Percentiles rank a stretch among this genome's conserved stretches.
These are phyloP conservation scores for Platalea minor DNA, from an alignment of 2,797 vertebrate species.

Conservation along the genomic window DNA sequence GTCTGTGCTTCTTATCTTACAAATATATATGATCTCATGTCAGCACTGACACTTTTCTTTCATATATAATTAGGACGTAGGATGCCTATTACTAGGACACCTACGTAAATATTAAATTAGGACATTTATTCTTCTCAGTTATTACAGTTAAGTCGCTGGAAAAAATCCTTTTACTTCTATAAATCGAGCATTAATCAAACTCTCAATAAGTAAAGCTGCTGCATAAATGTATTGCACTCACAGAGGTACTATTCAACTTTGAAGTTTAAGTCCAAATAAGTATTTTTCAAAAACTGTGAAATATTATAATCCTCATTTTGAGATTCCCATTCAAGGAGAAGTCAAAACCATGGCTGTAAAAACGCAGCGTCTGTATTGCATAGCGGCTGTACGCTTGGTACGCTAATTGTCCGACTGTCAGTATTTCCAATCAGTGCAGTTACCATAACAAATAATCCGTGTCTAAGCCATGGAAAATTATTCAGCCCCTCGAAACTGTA, in stretches of 20 bases:
- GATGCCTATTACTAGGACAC: constrained; percentile 57
- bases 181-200: background rate
- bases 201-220: background rate
- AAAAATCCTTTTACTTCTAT: background rate
- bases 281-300: background rate
- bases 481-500: background rate
- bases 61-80: constrained; percentile 66
- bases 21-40: constrained; percentile 20
- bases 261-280: background rate
- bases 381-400: background rate
- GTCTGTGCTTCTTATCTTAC: constrained; percentile 25
- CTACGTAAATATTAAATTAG: constrained; percentile 69
- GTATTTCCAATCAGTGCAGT: background rate
- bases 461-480: background rate
- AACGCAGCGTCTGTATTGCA: background rate
- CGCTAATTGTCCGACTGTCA: background rate
- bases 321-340: background rate
- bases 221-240: background rate
- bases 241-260: background rate
- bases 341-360: background rate
- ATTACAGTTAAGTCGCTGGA: background rate
- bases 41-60: constrained; percentile 49
- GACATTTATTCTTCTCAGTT: constrained; percentile 58
- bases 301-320: background rate
- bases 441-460: background rate